These are phyloP conservation scores for Nymphalis urticae DNA, from an alignment of 2,888 invertebrate species.

Conservation along the genomic window DNA sequence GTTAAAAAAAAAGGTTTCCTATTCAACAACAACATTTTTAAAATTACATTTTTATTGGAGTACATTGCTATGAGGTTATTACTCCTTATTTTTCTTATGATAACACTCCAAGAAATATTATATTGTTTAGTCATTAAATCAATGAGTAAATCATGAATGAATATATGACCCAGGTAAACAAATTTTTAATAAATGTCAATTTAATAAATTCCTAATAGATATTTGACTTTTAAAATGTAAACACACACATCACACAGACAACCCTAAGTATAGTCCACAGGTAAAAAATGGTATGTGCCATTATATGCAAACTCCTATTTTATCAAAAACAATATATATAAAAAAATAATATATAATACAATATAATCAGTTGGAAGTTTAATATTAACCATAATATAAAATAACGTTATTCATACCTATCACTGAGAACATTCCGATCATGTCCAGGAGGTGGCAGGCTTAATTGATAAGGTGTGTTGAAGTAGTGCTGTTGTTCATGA, in stretches of 20 bases:
- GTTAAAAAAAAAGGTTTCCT: no score
- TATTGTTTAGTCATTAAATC: slow-evolving; percentile 1
- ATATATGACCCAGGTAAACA: not conserved
- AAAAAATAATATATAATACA: no score
- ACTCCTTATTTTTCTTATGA: no score
- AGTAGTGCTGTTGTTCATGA: slow-evolving; percentile 98
- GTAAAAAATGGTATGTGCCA: slow-evolving; percentile 4
- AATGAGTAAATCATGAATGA: slow-evolving; percentile 5
- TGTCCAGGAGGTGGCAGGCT: slow-evolving; percentile 96
- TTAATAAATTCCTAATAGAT: no score
- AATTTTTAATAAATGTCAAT: not conserved
- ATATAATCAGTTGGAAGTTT: no score
- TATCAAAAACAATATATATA: no score
- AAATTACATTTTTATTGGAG: no score
- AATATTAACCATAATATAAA: no score
- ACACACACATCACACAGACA: not conserved
- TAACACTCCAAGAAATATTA: no score
- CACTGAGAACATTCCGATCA: slow-evolving; percentile 92
- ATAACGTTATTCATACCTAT: slow-evolving; percentile 82
- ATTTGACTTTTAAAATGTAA: not conserved
- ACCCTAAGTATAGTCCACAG: not conserved
- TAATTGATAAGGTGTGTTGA: slow-evolving; percentile 99
- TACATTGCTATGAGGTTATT: no score
- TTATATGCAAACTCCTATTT: not conserved
- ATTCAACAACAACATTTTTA: no score